Conservation (phyloP, 2,113 vertebrate genomes). For the Raja brachyura region DNA sequence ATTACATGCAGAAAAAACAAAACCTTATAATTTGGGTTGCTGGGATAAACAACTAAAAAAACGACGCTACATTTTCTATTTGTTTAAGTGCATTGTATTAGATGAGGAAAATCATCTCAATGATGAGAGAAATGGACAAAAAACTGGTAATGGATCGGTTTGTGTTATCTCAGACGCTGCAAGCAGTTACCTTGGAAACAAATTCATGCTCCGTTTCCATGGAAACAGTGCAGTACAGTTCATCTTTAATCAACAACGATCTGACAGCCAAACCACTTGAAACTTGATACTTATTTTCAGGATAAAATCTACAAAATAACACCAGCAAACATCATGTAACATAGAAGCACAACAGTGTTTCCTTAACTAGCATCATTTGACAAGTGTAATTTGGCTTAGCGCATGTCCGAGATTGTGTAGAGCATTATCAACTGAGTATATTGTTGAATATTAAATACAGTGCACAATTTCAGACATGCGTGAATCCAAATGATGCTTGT, state of each 20-base stretch:
- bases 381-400: no score
- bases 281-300: constrained; percentile 42
- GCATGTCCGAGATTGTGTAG: no score
- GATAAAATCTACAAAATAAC: constrained; percentile 33
- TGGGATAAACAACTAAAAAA: not conserved
- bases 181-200: constrained; percentile 74
- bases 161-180: constrained; percentile 50
- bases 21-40: not conserved
- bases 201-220: constrained; percentile 66
- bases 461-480: not conserved
- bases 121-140: constrained; percentile 35
- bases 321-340: not conserved
- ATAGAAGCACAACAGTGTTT: not conserved
- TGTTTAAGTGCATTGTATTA: not conserved
- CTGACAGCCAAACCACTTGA: constrained; percentile 48
- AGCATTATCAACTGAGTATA: no score
- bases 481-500: not conserved
- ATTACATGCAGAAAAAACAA: not conserved
- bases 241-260: constrained; percentile 50
- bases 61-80: not conserved
- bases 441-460: no score
- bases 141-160: constrained; percentile 46
- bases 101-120: not conserved
- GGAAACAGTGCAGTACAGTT: constrained; percentile 58
- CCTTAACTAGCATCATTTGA: not conserved